Evolutionary conservation across 2,113 vertebrate species (phyloP), one percentile per base, ranked within the genome.

Genomic region (Elephas maximus): DNA sequence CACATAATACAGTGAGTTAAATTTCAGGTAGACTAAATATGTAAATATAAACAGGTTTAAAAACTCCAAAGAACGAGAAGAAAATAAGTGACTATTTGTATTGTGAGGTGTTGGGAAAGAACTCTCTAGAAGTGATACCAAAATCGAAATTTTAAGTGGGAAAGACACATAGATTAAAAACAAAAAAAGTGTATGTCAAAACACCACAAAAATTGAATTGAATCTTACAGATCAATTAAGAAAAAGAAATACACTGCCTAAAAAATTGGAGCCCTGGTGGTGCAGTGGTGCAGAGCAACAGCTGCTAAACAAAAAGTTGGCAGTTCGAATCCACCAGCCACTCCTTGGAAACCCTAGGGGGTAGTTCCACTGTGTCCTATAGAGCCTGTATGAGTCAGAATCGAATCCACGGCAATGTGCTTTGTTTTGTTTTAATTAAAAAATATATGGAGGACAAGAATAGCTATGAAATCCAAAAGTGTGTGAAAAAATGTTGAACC

Each of bases 31-130:
- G 8, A 41, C 62, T 24, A 69, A 92, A 79, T 95, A 74, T 79
- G 76, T 9, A 69, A 96, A 92, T 74, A 79, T 67, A 88, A 84
- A 63, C 67, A 93, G 71, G 11, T 73, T 94, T 88, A 76, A 76
- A 28, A 96, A 95, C 1, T 6, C 37, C 44, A 81, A 88, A 77
- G 41, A 83, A 82, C 17, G 63, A 20, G 73, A 48, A 57, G 6
- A 92, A 84, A 79, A 8, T 87, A 71, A 86, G 45, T 92, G 37
- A 91, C 62, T 71, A 85, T 67, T 88, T 62, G 18, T 95, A 26
- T 5, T 83, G 17, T 88, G 60, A 67, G 20, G 37, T 48, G 45
- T 71, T 80, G 10, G 26, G 44, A 90, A 95, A 71, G 15, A 79
- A 5, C n/a, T 67, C 65, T 90, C 14, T 37, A 57, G 20, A 88